phyloP scores from a whole-genome alignment of 2,113 vertebrate genomes.

The Antigone vipio region DNA sequence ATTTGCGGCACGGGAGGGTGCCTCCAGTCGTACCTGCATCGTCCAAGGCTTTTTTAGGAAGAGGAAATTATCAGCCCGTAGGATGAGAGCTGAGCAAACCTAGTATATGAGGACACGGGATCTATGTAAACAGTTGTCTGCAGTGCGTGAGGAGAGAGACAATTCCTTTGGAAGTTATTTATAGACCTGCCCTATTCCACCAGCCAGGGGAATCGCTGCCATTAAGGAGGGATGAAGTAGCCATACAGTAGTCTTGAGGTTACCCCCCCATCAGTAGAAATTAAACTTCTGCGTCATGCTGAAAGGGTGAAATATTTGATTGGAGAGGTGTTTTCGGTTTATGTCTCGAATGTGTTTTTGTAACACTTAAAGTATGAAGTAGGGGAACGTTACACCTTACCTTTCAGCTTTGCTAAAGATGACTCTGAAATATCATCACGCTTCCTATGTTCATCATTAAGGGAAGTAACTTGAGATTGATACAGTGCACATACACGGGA shows the following conservation, averaged over 20 bases:
- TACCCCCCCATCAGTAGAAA: background rate
- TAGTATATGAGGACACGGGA: background rate
- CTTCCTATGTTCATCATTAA: background rate
- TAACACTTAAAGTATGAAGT: background rate
- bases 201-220: background rate
- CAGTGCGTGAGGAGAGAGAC: background rate
- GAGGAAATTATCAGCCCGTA: background rate
- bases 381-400: background rate
- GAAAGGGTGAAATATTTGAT: background rate
- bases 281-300: conserved; percentile 35
- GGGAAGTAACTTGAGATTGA: background rate
- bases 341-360: background rate
- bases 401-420: background rate
- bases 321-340: background rate
- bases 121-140: conserved; percentile 26
- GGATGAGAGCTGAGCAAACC: background rate
- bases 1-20: background rate
- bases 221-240: background rate
- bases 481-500: background rate
- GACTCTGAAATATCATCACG: background rate
- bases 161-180: conserved; percentile 36
- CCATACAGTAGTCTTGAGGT: background rate
- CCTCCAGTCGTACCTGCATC: background rate
- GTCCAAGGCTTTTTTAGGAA: background rate
- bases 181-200: conserved; percentile 1